Percentiles rank a stretch among this genome's conserved stretches.
These are phyloP conservation scores for Ptychadena robeensis DNA, from an alignment of 2,797 vertebrate species.

Conservation along the genomic window DNA sequence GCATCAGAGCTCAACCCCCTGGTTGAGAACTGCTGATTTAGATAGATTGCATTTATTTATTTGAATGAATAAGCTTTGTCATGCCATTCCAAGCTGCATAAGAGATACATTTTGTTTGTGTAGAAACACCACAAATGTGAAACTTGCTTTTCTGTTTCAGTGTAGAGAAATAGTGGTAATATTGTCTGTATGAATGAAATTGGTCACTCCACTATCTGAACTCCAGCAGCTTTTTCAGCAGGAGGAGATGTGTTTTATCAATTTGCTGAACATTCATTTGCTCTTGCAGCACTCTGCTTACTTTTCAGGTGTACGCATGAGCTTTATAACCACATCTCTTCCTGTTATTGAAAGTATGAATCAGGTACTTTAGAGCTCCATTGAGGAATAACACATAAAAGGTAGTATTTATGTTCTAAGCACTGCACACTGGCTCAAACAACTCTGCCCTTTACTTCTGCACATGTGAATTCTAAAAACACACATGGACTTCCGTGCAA, in stretches of 20 bases:
- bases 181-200: background rate
- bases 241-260: slow-evolving; percentile 29
- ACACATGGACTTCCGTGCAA: background rate
- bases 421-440: slow-evolving; percentile 6
- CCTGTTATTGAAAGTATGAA: slow-evolving; percentile 40
- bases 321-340: slow-evolving; percentile 34
- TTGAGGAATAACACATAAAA: slow-evolving; percentile 31
- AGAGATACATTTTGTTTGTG: no score
- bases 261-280: slow-evolving; percentile 5
- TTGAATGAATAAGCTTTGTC: no score
- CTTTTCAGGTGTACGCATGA: slow-evolving; percentile 29
- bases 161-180: background rate
- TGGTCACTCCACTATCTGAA: background rate
- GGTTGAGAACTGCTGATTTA: no score
- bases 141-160: no score
- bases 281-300: slow-evolving; percentile 23
- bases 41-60: no score
- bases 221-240: slow-evolving; percentile 14
- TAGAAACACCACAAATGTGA: no score
- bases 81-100: no score
- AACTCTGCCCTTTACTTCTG: background rate
- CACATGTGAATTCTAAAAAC: background rate
- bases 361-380: slow-evolving; percentile 28
- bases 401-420: slow-evolving; percentile 10
- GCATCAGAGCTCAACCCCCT: no score